Evolutionary conservation across 2,797 vertebrate genomes (phyloP), one percentile per base, ranked within the genome.

Genomic region (Hoplostethus atlanticus): DNA sequence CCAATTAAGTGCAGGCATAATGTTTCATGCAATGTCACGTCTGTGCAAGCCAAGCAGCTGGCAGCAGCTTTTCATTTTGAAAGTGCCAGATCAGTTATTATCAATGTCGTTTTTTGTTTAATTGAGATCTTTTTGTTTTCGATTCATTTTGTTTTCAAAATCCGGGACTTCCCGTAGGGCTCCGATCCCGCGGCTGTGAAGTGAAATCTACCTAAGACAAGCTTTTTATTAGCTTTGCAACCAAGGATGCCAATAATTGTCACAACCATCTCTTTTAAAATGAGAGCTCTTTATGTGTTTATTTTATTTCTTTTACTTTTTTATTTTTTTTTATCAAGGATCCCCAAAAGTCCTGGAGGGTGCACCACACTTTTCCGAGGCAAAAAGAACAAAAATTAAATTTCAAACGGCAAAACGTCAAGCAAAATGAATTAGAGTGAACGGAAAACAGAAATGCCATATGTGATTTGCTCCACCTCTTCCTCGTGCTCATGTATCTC

Each of bases 181-280:
- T 82, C 54, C 52, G 55, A 6, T 60, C 13, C 4, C 36, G 4
- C n/a, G 3, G n/a, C 47, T 60, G 42, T 21, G 57, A 70, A 70
- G 67, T 70, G 4, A 66, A 70, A 74, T 71, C 16, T 1, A 70
- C 59, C 68, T 77, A 62, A 70, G 65, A 57, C 52, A 56, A 57
- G 59, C 76, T 83, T 78, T 72, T 70, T 77, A 21, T 21, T 21
- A 21, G 21, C 21, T 21, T 21, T 76, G 77, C 47, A 76, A 76
- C 65, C 79, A 76, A 62, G 57, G 84, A 80, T 73, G 77, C 82
- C 46, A 50, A 80, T 83, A 83, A 83, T 82, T 77, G 68, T 42
- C 73, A 59, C 53, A 57, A 58, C 57, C 56, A n/a, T 48, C 38
- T 11, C 76, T 87, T 58, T 53, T 47, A 30, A 48, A 73, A 57